These are phyloP conservation scores for Halcyon leucocephala DNA, from an alignment of 2,797 vertebrate genomes.

Conservation along the genomic window DNA sequence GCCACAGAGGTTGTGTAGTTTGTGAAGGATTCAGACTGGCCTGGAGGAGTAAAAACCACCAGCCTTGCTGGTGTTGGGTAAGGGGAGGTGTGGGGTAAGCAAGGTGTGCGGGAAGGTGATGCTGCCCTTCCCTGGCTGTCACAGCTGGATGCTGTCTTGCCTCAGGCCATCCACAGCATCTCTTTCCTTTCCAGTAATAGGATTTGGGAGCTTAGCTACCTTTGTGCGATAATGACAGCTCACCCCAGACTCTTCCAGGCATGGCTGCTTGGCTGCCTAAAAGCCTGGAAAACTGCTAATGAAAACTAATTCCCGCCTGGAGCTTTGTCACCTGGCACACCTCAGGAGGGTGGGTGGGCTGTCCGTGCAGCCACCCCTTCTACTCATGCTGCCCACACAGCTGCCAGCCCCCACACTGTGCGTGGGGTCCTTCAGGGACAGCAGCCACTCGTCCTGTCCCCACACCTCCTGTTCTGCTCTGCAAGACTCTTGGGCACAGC, in stretches of 20 bases:
- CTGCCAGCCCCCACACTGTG: neutral
- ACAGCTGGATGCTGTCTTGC: neutral
- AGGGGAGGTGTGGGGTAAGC: neutral
- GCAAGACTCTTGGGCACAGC: neutral
- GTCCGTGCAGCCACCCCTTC: fast-evolving
- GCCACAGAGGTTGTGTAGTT: fast-evolving
- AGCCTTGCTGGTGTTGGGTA: neutral
- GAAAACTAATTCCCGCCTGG: neutral
- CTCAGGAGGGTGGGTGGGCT: fast-evolving
- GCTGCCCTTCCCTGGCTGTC: neutral
- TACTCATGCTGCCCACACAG: neutral
- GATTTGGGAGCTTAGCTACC: slow-evolving; percentile 53
- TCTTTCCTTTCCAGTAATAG: slow-evolving; percentile 2
- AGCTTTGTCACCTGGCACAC: fast-evolving
- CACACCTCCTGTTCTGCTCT: fast-evolving
- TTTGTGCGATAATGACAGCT: neutral
- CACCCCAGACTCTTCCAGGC: slow-evolving; percentile 19
- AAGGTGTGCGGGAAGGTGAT: neutral
- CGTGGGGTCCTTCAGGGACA: fast-evolving
- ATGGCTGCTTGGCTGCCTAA: slow-evolving; percentile 58
- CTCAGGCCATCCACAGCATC: neutral
- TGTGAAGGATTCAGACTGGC: neutral
- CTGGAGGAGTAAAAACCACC: neutral
- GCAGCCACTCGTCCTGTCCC: fast-evolving
- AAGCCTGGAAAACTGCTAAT: slow-evolving; percentile 47